These are phyloP conservation scores for Azemiops feae DNA, from an alignment of 2,113 vertebrate species.

Conservation along the genomic window DNA sequence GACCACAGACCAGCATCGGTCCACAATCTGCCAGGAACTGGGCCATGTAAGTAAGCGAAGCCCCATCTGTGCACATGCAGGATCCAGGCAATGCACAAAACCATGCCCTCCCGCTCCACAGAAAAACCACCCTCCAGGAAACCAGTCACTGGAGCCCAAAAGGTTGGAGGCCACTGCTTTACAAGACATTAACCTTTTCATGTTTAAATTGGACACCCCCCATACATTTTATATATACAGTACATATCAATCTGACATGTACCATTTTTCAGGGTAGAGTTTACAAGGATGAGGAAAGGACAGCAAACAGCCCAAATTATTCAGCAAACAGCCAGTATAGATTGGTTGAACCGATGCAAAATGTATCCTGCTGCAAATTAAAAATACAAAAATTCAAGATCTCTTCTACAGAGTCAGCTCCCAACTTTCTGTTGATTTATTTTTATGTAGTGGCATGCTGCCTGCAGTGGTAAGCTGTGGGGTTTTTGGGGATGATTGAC, in stretches of 20 bases:
- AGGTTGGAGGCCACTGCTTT: not conserved
- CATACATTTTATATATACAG: not conserved
- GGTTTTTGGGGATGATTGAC: not conserved
- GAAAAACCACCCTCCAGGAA: not conserved
- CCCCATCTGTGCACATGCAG: not conserved
- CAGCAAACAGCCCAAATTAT: not conserved
- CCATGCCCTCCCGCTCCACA: not conserved
- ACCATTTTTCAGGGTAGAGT: not conserved
- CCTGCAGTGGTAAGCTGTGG: not conserved
- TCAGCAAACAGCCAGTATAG: not conserved
- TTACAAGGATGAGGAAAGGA: not conserved
- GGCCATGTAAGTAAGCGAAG: not conserved
- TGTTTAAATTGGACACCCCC: not conserved
- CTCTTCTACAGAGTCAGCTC: not conserved
- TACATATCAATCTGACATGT: not conserved
- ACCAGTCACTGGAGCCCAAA: not conserved
- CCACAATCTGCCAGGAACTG: not conserved
- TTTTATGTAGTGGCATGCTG: not conserved
- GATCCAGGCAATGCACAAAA: not conserved
- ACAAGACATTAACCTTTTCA: not conserved
- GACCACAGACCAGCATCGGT: not conserved
- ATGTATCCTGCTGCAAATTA: not conserved
- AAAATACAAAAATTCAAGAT: not conserved
- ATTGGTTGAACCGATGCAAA: not conserved
- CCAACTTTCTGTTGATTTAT: not conserved